Evolutionary conservation across 1,140 invertebrate genomes (phyloP).

Genomic region (Zaprionus davidi): DNA sequence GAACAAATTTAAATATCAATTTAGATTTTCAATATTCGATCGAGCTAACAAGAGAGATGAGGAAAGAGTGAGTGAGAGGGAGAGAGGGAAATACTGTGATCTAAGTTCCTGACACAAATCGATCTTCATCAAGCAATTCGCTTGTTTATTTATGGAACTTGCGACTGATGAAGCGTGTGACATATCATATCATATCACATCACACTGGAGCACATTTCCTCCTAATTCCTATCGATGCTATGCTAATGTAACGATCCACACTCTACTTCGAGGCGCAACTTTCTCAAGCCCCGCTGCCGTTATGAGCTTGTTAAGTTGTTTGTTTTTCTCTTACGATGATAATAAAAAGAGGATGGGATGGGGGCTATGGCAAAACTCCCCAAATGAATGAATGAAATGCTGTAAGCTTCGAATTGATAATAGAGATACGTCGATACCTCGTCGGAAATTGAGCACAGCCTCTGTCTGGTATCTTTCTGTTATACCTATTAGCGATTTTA

Average conservation of each 20-base stretch:
- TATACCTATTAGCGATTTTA: slow-evolving; percentile 71
- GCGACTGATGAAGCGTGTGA: slow-evolving; percentile 32
- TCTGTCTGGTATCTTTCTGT: slow-evolving; percentile 12
- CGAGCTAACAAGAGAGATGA: background rate
- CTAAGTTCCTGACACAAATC: slow-evolving; percentile 16
- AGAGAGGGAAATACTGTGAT: background rate
- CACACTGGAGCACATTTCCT: background rate
- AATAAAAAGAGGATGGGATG: slow-evolving; percentile 46
- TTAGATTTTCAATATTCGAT: slow-evolving; percentile 1
- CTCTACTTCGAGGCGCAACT: slow-evolving; percentile 25
- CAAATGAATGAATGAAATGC: slow-evolving; percentile 53
- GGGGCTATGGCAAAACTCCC: slow-evolving; percentile 23
- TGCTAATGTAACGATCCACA: slow-evolving; percentile 32
- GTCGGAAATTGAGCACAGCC: slow-evolving; percentile 58
- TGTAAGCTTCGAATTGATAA: slow-evolving; percentile 49
- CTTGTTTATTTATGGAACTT: slow-evolving; percentile 26
- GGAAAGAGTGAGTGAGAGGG: background rate
- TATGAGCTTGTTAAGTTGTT: slow-evolving; percentile 44
- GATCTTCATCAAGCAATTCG: slow-evolving; percentile 33
- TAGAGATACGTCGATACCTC: slow-evolving; percentile 10
- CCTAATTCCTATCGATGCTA: slow-evolving; percentile 22
- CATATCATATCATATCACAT: slow-evolving; percentile 23
- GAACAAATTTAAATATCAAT: background rate
- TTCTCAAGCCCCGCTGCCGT: slow-evolving; percentile 52
- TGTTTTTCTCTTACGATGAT: slow-evolving; percentile 42